Percentiles rank a stretch among this genome's conserved stretches.
Evolutionary conservation across 2,888 invertebrate genomes (phyloP).

Genomic region (Temnothorax rugatulus): DNA sequence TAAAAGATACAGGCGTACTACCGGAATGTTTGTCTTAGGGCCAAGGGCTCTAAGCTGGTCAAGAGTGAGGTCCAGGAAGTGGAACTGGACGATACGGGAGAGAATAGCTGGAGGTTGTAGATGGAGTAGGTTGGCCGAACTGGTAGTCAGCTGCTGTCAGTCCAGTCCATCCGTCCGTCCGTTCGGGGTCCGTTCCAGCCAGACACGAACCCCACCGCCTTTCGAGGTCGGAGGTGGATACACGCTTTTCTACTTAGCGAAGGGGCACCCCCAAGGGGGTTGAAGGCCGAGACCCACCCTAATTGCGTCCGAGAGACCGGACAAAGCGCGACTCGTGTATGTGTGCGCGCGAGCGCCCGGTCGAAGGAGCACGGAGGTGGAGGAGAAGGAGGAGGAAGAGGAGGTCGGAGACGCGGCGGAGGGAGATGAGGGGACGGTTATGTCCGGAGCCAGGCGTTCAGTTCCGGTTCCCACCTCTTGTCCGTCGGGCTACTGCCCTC

Average conservation of each 20-base stretch:
- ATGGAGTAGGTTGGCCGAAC: conserved; percentile 63
- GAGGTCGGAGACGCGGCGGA: background rate
- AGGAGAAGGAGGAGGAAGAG: conserved; percentile 25
- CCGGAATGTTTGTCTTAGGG: conserved; percentile 74
- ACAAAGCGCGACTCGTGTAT: conserved; percentile 85
- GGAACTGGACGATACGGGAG: conserved; percentile 68
- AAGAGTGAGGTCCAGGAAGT: conserved; percentile 73
- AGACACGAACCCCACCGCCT: conserved; percentile 77
- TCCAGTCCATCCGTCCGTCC: conserved; percentile 70
- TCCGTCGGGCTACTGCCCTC: conserved; percentile 83
- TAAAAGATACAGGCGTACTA: conserved; percentile 49
- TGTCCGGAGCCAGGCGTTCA: conserved; percentile 83
- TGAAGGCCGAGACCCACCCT: conserved; percentile 85
- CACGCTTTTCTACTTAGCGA: conserved; percentile 86
- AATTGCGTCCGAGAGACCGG: conserved; percentile 86
- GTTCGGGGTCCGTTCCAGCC: conserved; percentile 73
- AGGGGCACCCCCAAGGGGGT: conserved; percentile 82
- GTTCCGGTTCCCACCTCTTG: conserved; percentile 82
- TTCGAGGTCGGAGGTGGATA: conserved; percentile 82
- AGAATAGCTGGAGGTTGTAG: conserved; percentile 58
- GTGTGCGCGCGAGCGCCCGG: conserved; percentile 72
- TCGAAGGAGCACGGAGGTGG: conserved; percentile 37
- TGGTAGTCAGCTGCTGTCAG: conserved; percentile 83
- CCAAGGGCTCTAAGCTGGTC: conserved; percentile 64
- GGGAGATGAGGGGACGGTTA: conserved; percentile 76